These are phyloP conservation scores for Mythimna vitellina DNA, from an alignment of 2,888 invertebrate genomes.

Conservation along the genomic window DNA sequence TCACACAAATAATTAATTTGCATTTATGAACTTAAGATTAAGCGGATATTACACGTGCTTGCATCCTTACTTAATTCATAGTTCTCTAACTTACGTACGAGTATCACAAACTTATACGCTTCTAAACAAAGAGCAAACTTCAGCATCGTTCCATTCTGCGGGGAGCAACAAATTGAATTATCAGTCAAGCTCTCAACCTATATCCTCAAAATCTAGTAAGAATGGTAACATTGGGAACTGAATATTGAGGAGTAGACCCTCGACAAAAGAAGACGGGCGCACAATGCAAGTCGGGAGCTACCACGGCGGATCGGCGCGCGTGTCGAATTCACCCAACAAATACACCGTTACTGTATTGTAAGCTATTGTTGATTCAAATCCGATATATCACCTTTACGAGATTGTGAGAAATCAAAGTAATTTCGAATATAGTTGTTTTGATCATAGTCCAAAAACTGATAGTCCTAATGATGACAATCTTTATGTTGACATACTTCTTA, in stretches of 20 bases:
- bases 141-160: slow-evolving; percentile 18
- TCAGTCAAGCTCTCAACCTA: slow-evolving; percentile 38
- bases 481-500: slow-evolving; percentile 2
- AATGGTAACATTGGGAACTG: slow-evolving; percentile 42
- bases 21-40: slow-evolving; percentile 31
- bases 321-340: slow-evolving; percentile 53
- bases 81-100: slow-evolving; percentile 32
- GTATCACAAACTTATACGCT: slow-evolving; percentile 43
- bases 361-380: slow-evolving; percentile 49
- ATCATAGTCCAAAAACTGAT: neutral
- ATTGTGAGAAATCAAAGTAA: slow-evolving; percentile 30
- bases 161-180: slow-evolving; percentile 50
- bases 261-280: slow-evolving; percentile 53
- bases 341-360: slow-evolving; percentile 49
- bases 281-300: slow-evolving; percentile 54
- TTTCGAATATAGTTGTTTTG: slow-evolving; percentile 7
- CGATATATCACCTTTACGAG: slow-evolving; percentile 29
- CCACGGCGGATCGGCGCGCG: slow-evolving; percentile 47
- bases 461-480: slow-evolving; percentile 4
- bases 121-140: slow-evolving; percentile 48
- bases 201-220: slow-evolving; percentile 45
- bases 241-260: slow-evolving; percentile 49
- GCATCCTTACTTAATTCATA: slow-evolving; percentile 37
- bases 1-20: slow-evolving; percentile 2
- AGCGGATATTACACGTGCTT: slow-evolving; percentile 42